Evolutionary conservation across 1,140 invertebrate genomes (phyloP).

Genomic region (Himalopsyche phryganea): DNA sequence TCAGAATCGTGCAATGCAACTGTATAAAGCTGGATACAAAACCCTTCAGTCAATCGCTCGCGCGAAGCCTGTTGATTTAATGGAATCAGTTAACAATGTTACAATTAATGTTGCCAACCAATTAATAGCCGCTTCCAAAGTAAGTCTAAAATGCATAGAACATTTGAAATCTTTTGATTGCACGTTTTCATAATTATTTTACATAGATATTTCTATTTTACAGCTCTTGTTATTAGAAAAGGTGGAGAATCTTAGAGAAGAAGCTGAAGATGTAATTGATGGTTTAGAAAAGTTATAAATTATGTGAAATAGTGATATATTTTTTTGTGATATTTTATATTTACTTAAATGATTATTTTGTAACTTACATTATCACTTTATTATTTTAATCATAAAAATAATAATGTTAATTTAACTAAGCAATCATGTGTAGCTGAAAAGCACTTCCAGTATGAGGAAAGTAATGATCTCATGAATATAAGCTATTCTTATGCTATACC

Average conservation of each 20-base stretch:
- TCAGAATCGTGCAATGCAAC: slow-evolving; percentile 76
- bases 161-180: no score
- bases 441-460: no score
- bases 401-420: no score
- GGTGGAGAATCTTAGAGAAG: slow-evolving; percentile 74
- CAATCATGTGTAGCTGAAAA: no score
- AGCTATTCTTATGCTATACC: no score
- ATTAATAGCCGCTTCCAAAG: slow-evolving; percentile 82
- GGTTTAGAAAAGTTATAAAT: slow-evolving; percentile 38
- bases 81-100: slow-evolving; percentile 67
- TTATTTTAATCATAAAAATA: no score
- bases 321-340: background rate
- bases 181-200: no score
- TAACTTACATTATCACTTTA: no score
- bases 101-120: slow-evolving; percentile 65
- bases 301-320: no score
- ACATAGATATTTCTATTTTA: slow-evolving; percentile 34
- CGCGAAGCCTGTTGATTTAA: slow-evolving; percentile 61
- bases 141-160: slow-evolving; percentile 39
- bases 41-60: slow-evolving; percentile 72
- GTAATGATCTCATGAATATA: no score
- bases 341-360: background rate
- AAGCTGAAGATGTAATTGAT: slow-evolving; percentile 69
- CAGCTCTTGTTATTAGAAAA: slow-evolving; percentile 76
- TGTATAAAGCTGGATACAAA: slow-evolving; percentile 78